Base-by-base conservation (phyloP, 30 jellyfish, hydroid and myxozoan genomes). In the Hydra vulgaris region DNA sequence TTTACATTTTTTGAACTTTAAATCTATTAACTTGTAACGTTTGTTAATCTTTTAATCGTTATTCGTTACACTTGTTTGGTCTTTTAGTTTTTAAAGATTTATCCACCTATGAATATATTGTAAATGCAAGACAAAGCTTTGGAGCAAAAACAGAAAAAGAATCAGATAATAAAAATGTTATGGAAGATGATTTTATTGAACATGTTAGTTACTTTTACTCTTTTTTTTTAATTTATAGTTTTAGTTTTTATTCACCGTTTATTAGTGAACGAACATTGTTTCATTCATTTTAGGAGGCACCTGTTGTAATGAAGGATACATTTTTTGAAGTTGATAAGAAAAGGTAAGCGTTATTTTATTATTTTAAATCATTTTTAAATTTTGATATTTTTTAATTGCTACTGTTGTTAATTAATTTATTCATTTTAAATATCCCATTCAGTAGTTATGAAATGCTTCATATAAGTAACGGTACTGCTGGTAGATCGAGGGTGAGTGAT, bases 41-140 rank as follows among this genome's bases (percentile, higher is more conserved):
- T 17, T 7, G 0, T 7, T 25, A 8, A 8, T 70, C 0, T 70
- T 70, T 70, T 40, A 40, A 3, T 40, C 61, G 12, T 3, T 5
- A 3, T 40, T 40, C 12, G 61, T 40, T 40, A 3, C 5, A 7
- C 8, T 7, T 68, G 7, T 1, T n/a, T 68, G 7, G 8, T 68
- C 27, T 78, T 86, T 72, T 77, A 92, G 98, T 92, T 53, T 86
- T 83, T 81, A 83, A 87, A 27, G 77, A 87, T 54, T 73, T 92
- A 88, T 88, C 95, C 22, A 92, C 98, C 5, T 92, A 92, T 66
- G 98, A 92, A 54, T 92, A 92, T 76, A 92, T 92, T 27, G 93
- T 92, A n/a, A 86, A 74, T 17, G 70, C 73, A 61, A 27, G 98
- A 68, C 82, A 90, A 74, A 89, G 79, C 54, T 54, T 55, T 8